Conservation (phyloP, 2,797 vertebrate genomes). For the Tachyglossus aculeatus region DNA sequence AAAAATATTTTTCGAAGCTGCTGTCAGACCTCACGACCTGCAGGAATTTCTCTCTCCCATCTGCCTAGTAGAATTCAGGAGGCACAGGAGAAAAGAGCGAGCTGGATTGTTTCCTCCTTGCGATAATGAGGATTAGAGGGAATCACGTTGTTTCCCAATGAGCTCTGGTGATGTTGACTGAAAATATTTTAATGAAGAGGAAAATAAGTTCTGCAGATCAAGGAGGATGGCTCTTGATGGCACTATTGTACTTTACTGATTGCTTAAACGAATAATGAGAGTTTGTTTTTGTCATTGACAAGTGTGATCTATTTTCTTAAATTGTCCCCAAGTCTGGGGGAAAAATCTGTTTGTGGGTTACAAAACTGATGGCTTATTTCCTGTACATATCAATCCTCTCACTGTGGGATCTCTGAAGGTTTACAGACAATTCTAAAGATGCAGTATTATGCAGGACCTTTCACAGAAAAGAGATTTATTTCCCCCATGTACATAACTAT, state of each 20-base stretch:
- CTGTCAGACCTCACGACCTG: neutral
- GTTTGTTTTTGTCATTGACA: neutral
- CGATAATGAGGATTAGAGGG: neutral
- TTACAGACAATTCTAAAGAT: constrained; percentile 22
- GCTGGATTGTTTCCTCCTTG: neutral
- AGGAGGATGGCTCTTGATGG: too few species aligned
- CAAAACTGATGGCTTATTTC: too few species aligned
- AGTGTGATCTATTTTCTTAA: neutral
- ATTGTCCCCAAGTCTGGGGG: neutral
- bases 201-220: neutral
- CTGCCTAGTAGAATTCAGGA: neutral
- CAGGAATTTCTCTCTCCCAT: neutral
- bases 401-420: constrained; percentile 26
- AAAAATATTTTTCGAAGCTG: too few species aligned
- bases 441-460: constrained; percentile 53
- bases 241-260: too few species aligned
- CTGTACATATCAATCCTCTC: constrained; percentile 39
- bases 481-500: constrained; percentile 55
- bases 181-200: neutral
- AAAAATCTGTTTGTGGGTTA: too few species aligned
- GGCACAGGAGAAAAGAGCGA: neutral
- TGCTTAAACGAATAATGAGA: neutral
- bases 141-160: neutral
- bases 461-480: constrained; percentile 56
- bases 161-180: neutral